Evolutionary conservation across 2,888 invertebrate genomes (phyloP).

Genomic region (Ormyrus rosae): DNA sequence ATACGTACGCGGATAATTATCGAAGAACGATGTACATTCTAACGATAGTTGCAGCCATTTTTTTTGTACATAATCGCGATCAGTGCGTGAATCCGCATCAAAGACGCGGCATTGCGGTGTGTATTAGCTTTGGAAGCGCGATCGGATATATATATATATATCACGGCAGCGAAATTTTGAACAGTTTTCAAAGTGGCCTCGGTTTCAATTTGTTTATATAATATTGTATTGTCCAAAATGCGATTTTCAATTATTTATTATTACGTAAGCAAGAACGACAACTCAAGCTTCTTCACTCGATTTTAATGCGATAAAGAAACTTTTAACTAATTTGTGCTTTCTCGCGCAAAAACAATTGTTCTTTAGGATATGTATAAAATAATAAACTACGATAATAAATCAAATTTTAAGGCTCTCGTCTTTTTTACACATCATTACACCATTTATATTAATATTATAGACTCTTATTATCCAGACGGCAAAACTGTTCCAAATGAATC

Average conservation of each 20-base stretch:
- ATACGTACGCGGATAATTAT: not conserved
- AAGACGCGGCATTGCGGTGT: too few relatives aligned
- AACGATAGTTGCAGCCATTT: slow-evolving; percentile 67
- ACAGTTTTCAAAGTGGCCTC: not conserved
- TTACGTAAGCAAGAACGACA: not conserved
- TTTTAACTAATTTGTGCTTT: slow-evolving; percentile 16
- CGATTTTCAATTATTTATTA: slow-evolving; percentile 33
- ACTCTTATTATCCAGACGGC: too few relatives aligned
- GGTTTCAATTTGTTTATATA: too few relatives aligned
- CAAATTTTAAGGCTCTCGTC: not conserved
- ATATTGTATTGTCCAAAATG: not conserved
- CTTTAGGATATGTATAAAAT: slow-evolving; percentile 29
- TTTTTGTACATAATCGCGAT: slow-evolving; percentile 53
- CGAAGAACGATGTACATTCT: slow-evolving; percentile 63
- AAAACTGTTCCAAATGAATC: too few relatives aligned
- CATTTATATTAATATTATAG: too few relatives aligned
- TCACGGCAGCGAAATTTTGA: too few relatives aligned
- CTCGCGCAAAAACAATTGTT: slow-evolving; percentile 30
- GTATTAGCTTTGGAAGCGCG: too few relatives aligned
- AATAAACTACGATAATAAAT: slow-evolving; percentile 48
- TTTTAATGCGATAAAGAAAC: slow-evolving; percentile 23
- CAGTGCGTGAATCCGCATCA: too few relatives aligned
- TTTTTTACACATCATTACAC: too few relatives aligned
- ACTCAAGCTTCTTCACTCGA: slow-evolving; percentile 27
- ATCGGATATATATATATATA: too few relatives aligned